Evolutionary conservation across 2,888 invertebrate genomes (phyloP), one percentile per base, ranked within the genome.

Genomic region (Cerceris ruficornis): DNA sequence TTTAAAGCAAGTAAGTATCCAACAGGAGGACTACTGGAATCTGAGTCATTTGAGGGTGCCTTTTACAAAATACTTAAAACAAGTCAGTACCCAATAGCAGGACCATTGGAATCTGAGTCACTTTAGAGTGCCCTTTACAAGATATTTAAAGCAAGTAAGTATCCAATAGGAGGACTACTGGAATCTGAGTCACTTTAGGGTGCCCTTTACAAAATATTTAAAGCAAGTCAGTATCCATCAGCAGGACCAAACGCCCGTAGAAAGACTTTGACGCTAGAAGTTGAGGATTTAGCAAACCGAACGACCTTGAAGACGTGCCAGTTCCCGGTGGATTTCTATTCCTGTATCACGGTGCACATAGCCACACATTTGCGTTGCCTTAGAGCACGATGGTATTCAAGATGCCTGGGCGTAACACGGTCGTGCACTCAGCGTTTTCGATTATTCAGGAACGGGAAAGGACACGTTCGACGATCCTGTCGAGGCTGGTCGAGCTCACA

Each of bases 341-440:
- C 52, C 43, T 15, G 68, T 42, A 46, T 60, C 17, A 4, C 28
- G 57, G 60, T 7, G n/a, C 42, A 58, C 57, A 54, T 54, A 42
- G 46, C 58, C 59, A 43, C 17, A 49, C 69, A 77, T 77, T 72
- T 61, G 66, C 62, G 74, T 77, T 59, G 57, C 39, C 52, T 39
- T 61, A 50, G 28, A 28, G 61, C 69, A 52, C 50, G 46, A 46
- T 46, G 58, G 59, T 61, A 75, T 69, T 62, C 72, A 64, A 77
- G 72, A 73, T 69, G 66, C 58, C 62, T 62, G 69, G 68, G 73
- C 68, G 77, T 81, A 80, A 84, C 81, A 85, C 67, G 84, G 68
- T 77, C 75, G 77, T 86, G 85, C 85, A 86, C 86, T 86, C 84
- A 86, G 54, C 72, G 82, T 71, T 84, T 82, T 86, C 75, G 85